Percentiles rank a stretch among this genome's conserved stretches.
Conservation (phyloP, 1,140 invertebrate genomes). For the Drosophila quadrilineata region DNA sequence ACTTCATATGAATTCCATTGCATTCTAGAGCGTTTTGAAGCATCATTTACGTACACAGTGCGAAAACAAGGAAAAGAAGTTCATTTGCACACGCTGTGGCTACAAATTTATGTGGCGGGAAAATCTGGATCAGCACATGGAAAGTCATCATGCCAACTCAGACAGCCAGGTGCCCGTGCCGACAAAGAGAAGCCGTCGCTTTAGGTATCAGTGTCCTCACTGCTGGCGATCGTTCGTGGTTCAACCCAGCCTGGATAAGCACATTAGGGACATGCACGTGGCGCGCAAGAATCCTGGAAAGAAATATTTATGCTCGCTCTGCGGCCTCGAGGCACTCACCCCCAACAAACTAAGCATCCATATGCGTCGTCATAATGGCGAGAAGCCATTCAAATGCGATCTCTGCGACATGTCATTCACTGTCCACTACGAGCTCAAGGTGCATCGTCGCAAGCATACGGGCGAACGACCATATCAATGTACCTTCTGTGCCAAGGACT, state of each 20-base stretch:
- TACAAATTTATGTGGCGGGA: slow-evolving; percentile 65
- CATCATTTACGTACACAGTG: slow-evolving; percentile 54
- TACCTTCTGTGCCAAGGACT: slow-evolving; percentile 82
- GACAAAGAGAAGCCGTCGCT: slow-evolving; percentile 46
- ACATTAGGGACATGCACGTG: slow-evolving; percentile 63
- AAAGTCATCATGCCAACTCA: slow-evolving; percentile 46
- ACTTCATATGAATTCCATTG: too few relatives aligned
- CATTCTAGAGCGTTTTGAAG: slow-evolving; percentile 37
- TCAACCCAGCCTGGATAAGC: slow-evolving; percentile 61
- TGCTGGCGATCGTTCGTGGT: slow-evolving; percentile 66
- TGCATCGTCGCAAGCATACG: slow-evolving; percentile 84
- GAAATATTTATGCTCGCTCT: slow-evolving; percentile 82
- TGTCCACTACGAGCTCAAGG: slow-evolving; percentile 66
- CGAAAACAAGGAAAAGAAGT: slow-evolving; percentile 51
- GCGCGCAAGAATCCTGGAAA: slow-evolving; percentile 60
- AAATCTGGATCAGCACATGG: slow-evolving; percentile 46
- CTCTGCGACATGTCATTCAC: slow-evolving; percentile 77
- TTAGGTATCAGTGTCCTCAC: slow-evolving; percentile 61
- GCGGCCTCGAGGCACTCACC: slow-evolving; percentile 83
- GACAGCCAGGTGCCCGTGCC: slow-evolving; percentile 15
- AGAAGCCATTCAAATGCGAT: slow-evolving; percentile 78
- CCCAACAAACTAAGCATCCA: slow-evolving; percentile 84
- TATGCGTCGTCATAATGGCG: slow-evolving; percentile 83
- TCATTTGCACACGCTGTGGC: slow-evolving; percentile 49
- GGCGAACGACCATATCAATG: slow-evolving; percentile 84